These are phyloP conservation scores for Trichacis sp. DNA, from an alignment of 2,888 invertebrate genomes.

Conservation along the genomic window DNA sequence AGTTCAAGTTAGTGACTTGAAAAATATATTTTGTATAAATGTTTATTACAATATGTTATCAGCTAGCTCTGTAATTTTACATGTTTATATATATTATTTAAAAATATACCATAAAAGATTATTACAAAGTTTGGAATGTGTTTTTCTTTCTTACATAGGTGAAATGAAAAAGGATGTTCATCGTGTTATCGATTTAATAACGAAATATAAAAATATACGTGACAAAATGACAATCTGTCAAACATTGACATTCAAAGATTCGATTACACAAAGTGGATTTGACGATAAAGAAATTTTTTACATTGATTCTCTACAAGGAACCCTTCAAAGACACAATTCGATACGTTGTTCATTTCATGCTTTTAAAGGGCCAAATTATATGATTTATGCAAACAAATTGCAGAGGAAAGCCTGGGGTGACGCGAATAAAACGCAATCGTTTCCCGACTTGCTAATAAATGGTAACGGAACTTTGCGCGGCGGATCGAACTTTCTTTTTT, in stretches of 20 bases:
- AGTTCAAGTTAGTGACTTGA: no score
- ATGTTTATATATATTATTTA: neutral
- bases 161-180: neutral
- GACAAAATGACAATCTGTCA: neutral
- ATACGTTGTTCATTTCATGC: no score
- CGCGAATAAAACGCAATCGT: no score
- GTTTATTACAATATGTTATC: neutral
- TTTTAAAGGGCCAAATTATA: no score
- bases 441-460: no score
- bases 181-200: neutral
- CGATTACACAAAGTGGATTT: neutral
- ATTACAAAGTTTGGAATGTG: no score
- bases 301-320: no score
- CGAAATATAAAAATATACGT: slow-evolving; percentile 3
- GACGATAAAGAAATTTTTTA: no score
- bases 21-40: slow-evolving; percentile 4
- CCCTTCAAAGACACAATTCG: no score
- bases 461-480: no score
- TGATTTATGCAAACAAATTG: neutral
- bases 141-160: no score
- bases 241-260: neutral
- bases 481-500: neutral
- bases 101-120: neutral
- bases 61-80: neutral
- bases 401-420: neutral